Conservation (phyloP, 2,888 invertebrate genomes). For the Athetis lepigone region DNA sequence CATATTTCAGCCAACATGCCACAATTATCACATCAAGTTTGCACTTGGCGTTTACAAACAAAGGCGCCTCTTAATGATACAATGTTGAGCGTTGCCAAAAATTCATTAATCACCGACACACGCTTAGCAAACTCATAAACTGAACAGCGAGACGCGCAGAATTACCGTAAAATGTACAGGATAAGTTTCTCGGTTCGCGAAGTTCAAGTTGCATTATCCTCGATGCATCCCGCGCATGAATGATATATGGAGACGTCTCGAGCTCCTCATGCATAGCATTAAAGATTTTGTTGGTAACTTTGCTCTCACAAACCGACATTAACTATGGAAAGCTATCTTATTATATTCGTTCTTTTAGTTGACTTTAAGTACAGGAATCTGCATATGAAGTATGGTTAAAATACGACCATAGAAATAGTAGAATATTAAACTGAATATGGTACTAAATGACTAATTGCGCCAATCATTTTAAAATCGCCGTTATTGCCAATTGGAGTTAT, state of each 20-base stretch:
- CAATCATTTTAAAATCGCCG: slow-evolving; percentile 14
- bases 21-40: slow-evolving; percentile 49
- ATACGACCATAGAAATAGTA: not conserved
- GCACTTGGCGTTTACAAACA: slow-evolving; percentile 48
- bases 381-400: slow-evolving; percentile 12
- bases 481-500: slow-evolving; percentile 26
- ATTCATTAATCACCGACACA: slow-evolving; percentile 57
- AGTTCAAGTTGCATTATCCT: slow-evolving; percentile 57
- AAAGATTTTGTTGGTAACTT: slow-evolving; percentile 48
- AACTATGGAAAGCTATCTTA: slow-evolving; percentile 26
- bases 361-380: slow-evolving; percentile 14
- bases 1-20: slow-evolving; percentile 32
- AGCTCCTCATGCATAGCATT: slow-evolving; percentile 60
- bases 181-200: slow-evolving; percentile 42
- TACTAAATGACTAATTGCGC: slow-evolving; percentile 14
- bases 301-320: slow-evolving; percentile 37
- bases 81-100: slow-evolving; percentile 49
- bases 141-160: slow-evolving; percentile 28
- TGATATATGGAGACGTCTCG: slow-evolving; percentile 59
- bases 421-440: slow-evolving; percentile 15
- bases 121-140: slow-evolving; percentile 43
- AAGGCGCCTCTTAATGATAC: slow-evolving; percentile 42
- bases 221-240: slow-evolving; percentile 59
- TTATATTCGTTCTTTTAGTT: slow-evolving; percentile 13
- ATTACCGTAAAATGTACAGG: slow-evolving; percentile 43